Base-by-base conservation (phyloP, 2,888 invertebrate species). In the Melinaea menophilus region DNA sequence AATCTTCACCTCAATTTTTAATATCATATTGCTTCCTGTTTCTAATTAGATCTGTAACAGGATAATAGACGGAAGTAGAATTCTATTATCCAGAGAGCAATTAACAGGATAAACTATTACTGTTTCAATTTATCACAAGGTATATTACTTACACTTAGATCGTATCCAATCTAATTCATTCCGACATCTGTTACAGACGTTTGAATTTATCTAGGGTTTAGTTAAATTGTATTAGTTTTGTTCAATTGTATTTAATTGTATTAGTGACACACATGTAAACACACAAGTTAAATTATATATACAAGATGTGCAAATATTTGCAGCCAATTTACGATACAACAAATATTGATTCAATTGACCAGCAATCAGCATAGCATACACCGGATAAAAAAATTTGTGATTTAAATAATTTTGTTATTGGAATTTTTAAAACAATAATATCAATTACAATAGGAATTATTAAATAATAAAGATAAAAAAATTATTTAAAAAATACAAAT, bases 171-270 rank as follows among this genome's bases (percentile, higher is more conserved):
- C 31, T 31, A 22, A 51, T 51, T 31, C 31, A 31, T 31, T 22
- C 31, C 51, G 22, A 51, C 51, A 31, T 4, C 51, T 51, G 58
- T 60, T 31, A 62, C 46, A 47, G 56, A 61, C 62, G 65, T 67
- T 56, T 65, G 67, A 61, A 60, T 65, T 60, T 46, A 58, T 47
- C 56, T 51, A 46, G 22, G 58, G 55, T 59, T 55, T 57, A 55
- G 61, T 64, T 59, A 22, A 67, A 62, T 62, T 67, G 58, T 62
- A 46, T 62, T 55, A 61, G 1, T 22, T 22, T 22, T 22, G 22
- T 22, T 64, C 59, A 22, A 22, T 22, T 22, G 22, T 22, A 22
- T 22, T 22, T 22, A 58, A 31, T 34, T 22, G 66, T 55, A 31
- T 62, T 45, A 47, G 48, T 55, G 2, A 41, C 41, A 41, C 41